phyloP scores from a whole-genome alignment of 2,797 vertebrate species.

The Gadopsis marmoratus region DNA sequence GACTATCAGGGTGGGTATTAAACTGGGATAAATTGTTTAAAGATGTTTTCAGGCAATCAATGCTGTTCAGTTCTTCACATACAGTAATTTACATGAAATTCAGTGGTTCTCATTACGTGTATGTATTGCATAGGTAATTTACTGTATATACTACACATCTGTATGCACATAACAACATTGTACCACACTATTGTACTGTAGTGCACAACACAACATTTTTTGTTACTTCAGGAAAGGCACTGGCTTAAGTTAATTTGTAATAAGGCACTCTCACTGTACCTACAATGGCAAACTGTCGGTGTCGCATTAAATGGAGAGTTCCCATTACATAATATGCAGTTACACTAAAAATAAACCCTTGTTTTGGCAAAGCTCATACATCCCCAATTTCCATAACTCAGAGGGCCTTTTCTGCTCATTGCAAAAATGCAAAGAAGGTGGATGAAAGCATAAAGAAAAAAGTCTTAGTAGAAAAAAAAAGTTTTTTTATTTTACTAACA shows the following conservation, averaged over 20 bases:
- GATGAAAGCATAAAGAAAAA: conserved; percentile 45
- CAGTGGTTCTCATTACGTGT: background rate
- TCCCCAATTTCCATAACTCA: conserved; percentile 64
- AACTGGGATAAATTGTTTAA: conserved; percentile 11
- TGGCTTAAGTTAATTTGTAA: conserved; percentile 2
- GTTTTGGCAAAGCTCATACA: conserved; percentile 41
- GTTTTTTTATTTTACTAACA: conserved; percentile 54
- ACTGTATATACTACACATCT: background rate
- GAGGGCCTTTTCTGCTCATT: conserved; percentile 26
- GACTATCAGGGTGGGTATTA: conserved; percentile 5
- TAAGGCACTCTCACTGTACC: background rate
- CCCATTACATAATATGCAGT: conserved; percentile 39
- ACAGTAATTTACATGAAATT: background rate
- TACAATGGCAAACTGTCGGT: conserved; percentile 1
- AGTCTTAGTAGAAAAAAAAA: conserved; percentile 24
- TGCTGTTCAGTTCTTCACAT: background rate
- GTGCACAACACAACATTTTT: background rate
- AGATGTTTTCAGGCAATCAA: conserved; percentile 28
- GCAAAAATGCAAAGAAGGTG: conserved; percentile 45
- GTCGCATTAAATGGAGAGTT: conserved; percentile 23
- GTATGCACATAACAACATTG: background rate
- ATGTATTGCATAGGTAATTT: background rate
- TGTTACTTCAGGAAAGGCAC: background rate
- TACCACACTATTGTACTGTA: too few species aligned
- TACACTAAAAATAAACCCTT: conserved; percentile 57